Evolutionary conservation across 2,888 invertebrate genomes (phyloP).

Genomic region (Epirrita christyi): DNA sequence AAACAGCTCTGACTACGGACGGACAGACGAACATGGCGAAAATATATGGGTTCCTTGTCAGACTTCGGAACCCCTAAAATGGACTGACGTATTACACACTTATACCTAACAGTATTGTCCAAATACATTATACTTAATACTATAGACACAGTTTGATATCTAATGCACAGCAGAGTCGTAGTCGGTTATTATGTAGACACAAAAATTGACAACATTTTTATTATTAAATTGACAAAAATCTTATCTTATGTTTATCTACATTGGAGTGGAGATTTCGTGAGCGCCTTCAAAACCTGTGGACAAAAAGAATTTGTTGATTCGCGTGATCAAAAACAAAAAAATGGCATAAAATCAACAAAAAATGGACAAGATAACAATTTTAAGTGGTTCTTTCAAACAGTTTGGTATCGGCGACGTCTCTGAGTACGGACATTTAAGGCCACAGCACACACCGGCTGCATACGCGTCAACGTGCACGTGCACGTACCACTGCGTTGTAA

Average conservation of each 20-base stretch:
- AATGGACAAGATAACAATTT: too few relatives aligned
- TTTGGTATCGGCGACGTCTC: too few relatives aligned
- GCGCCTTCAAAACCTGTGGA: conserved; percentile 31
- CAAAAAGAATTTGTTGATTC: conserved; percentile 2
- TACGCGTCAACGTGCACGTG: too few relatives aligned
- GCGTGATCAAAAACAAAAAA: neutral
- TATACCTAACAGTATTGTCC: conserved; percentile 48
- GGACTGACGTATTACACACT: conserved; percentile 34
- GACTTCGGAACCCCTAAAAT: too few relatives aligned
- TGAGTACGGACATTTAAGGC: too few relatives aligned
- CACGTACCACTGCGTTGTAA: too few relatives aligned
- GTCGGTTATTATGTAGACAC: neutral
- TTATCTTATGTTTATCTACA: conserved; percentile 13
- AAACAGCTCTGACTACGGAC: too few relatives aligned
- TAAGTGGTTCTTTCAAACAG: too few relatives aligned
- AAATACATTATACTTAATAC: conserved; percentile 53
- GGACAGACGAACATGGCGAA: too few relatives aligned
- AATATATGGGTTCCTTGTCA: too few relatives aligned
- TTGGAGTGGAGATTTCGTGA: conserved; percentile 23
- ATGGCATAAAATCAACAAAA: too few relatives aligned
- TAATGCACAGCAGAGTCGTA: neutral
- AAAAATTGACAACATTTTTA: conserved; percentile 22
- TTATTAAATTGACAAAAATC: conserved; percentile 22
- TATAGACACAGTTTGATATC: conserved; percentile 37
- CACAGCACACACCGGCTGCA: too few relatives aligned